These are phyloP conservation scores for Conomelus anceps DNA, from an alignment of 2,888 invertebrate species.

Conservation along the genomic window DNA sequence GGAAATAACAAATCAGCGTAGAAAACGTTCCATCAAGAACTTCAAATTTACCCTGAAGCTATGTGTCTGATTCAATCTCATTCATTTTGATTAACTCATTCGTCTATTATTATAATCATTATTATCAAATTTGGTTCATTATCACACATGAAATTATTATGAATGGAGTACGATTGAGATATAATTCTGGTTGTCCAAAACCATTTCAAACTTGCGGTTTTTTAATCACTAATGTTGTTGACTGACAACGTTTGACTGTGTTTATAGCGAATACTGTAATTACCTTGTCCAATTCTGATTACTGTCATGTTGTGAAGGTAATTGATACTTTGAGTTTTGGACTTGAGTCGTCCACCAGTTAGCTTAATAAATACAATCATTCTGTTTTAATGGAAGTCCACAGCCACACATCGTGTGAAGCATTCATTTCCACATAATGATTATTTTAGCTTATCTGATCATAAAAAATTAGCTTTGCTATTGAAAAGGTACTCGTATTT, in stretches of 20 bases:
- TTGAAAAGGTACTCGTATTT: too few species aligned
- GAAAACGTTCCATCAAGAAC: too few species aligned
- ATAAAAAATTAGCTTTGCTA: too few species aligned
- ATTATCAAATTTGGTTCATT: background rate
- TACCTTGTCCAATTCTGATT: background rate
- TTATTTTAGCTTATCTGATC: background rate
- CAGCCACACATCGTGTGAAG: background rate
- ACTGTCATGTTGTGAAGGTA: background rate
- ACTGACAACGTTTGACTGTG: background rate
- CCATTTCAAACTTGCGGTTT: background rate
- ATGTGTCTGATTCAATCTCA: too few species aligned
- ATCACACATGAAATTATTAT: background rate
- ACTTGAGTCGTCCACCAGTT: background rate
- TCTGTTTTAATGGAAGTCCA: background rate
- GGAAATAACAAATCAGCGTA: too few species aligned
- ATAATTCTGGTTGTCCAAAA: background rate
- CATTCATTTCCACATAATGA: background rate
- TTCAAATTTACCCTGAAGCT: too few species aligned
- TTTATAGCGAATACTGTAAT: background rate
- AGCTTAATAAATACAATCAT: background rate
- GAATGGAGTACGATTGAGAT: background rate
- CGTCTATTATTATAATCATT: background rate
- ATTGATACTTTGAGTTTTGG: background rate
- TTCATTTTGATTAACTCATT: background rate
- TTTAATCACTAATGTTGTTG: background rate